Percentiles rank a stretch among this genome's conserved stretches.
These are phyloP conservation scores for Athripsodes cinereus DNA, from an alignment of 2,888 invertebrate species.

Conservation along the genomic window DNA sequence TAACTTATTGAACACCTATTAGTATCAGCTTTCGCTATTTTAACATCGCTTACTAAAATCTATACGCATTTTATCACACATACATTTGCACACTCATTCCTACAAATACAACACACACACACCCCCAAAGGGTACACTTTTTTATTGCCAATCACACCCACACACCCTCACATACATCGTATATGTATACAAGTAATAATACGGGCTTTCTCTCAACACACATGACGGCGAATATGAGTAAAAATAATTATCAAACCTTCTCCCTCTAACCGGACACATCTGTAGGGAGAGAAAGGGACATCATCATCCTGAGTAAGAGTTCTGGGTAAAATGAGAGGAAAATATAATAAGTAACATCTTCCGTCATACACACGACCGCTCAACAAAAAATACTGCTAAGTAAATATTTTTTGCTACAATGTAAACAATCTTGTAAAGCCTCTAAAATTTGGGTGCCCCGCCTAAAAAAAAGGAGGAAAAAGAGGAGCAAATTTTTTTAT, in stretches of 20 bases:
- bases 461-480: too few species aligned
- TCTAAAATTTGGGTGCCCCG: too few species aligned
- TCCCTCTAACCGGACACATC: slow-evolving; percentile 6
- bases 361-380: not conserved
- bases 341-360: slow-evolving; percentile 1
- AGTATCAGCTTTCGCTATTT: slow-evolving; percentile 22
- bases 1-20: too few species aligned
- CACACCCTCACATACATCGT: slow-evolving; percentile 4
- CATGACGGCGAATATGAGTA: slow-evolving; percentile 26
- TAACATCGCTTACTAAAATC: slow-evolving; percentile 26
- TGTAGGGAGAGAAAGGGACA: slow-evolving; percentile 4
- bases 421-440: too few species aligned
- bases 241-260: slow-evolving; percentile 27
- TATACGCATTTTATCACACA: slow-evolving; percentile 25
- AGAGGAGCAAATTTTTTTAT: too few species aligned
- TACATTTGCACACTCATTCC: slow-evolving; percentile 11
- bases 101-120: too few species aligned
- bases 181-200: slow-evolving; percentile 1
- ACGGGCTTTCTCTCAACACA: slow-evolving; percentile 15
- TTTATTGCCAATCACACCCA: slow-evolving; percentile 16
- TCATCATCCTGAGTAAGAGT: not conserved
- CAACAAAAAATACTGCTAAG: not conserved
- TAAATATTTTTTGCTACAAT: too few species aligned
- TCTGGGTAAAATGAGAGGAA: slow-evolving; percentile 12
- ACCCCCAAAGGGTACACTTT: slow-evolving; percentile 1